Evolutionary conservation across 1,140 invertebrate genomes (phyloP).

Genomic region (Zaprionus kolodkinae): DNA sequence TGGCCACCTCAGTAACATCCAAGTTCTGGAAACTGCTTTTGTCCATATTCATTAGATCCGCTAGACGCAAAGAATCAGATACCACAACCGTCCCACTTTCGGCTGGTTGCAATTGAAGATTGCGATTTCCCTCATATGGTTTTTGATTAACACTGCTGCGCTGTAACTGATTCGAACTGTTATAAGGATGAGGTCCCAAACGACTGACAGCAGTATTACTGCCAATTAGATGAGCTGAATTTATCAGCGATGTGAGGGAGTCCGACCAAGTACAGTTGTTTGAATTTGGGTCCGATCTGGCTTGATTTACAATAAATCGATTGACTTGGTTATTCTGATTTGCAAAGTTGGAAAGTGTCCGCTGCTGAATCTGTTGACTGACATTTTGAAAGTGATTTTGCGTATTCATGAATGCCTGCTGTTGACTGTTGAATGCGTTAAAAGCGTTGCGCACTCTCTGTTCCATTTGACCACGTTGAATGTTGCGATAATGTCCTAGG

Average conservation of each 20-base stretch:
- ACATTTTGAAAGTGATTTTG: conserved; percentile 20
- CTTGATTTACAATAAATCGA: neutral
- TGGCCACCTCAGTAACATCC: conserved; percentile 42
- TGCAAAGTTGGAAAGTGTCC: neutral
- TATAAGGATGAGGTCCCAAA: neutral
- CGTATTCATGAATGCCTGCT: conserved; percentile 10
- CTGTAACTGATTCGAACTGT: neutral
- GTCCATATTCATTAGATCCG: conserved; percentile 29
- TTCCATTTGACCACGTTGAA: conserved; percentile 32
- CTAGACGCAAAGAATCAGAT: conserved; percentile 23
- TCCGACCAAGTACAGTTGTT: neutral
- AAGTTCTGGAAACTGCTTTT: neutral
- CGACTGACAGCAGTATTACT: neutral
- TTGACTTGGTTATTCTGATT: neutral
- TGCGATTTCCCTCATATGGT: neutral
- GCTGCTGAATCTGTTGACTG: neutral
- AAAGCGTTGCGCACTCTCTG: conserved; percentile 33
- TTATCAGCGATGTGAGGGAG: conserved; percentile 7
- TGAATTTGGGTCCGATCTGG: neutral
- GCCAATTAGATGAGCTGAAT: conserved; percentile 15
- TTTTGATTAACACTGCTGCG: neutral
- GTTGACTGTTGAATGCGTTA: conserved; percentile 30
- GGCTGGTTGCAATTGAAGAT: conserved; percentile 3
- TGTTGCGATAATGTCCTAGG: neutral
- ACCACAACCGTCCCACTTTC: conserved; percentile 4